phyloP scores from a whole-genome alignment of 2,113 vertebrate genomes.

The Mugil cephalus region DNA sequence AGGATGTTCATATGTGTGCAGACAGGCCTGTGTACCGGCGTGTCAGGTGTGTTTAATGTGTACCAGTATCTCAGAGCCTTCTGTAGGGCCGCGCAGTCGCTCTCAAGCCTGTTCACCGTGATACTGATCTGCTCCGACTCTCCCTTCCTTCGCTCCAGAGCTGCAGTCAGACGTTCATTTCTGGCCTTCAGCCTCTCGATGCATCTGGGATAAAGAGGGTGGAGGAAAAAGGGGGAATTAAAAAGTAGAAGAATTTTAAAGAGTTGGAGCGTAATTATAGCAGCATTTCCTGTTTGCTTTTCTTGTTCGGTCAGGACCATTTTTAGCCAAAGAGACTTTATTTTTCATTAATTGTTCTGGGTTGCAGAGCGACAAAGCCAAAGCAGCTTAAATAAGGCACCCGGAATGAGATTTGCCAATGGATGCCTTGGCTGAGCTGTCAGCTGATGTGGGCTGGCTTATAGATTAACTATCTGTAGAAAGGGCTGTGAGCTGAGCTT shows the following conservation, averaged over 20 bases:
- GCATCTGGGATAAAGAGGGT: slow-evolving; percentile 75
- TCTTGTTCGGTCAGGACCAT: neutral
- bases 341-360: neutral
- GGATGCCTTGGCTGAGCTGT: no score
- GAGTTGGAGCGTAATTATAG: neutral
- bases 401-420: no score
- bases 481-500: no score
- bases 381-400: no score
- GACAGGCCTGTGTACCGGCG: slow-evolving; percentile 16
- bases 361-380: no score
- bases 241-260: neutral
- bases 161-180: slow-evolving; percentile 86
- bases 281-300: neutral
- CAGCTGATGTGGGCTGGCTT: no score
- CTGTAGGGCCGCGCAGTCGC: slow-evolving; percentile 86
- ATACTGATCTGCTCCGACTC: slow-evolving; percentile 86
- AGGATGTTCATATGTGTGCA: neutral
- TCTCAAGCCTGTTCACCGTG: slow-evolving; percentile 84
- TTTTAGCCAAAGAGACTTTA: no score
- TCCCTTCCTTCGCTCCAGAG: slow-evolving; percentile 86
- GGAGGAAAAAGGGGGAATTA: neutral
- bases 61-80: slow-evolving; percentile 90
- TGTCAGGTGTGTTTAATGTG: slow-evolving; percentile 33
- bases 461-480: no score
- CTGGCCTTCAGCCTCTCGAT: slow-evolving; percentile 86